Conservation (phyloP, 2,888 invertebrate genomes). For the Acronicta alni region DNA sequence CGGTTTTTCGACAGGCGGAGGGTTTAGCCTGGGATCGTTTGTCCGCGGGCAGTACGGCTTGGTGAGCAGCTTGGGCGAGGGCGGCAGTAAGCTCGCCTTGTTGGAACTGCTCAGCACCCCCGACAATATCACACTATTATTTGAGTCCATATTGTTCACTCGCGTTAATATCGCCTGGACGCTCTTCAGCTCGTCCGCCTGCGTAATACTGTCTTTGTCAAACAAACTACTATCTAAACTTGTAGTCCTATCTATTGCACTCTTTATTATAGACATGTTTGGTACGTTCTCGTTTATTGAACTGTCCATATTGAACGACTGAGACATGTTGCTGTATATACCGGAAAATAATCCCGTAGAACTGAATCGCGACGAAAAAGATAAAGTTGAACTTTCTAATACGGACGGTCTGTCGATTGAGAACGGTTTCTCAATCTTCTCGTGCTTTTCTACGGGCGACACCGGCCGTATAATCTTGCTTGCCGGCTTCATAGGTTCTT, state of each 20-base stretch:
- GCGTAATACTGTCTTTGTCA: conserved; percentile 78
- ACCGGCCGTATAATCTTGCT: conserved; percentile 47
- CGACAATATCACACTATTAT: conserved; percentile 85
- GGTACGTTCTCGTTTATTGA: conserved; percentile 81
- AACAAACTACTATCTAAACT: conserved; percentile 83
- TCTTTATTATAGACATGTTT: conserved; percentile 85
- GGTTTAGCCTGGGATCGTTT: conserved; percentile 83
- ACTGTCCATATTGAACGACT: conserved; percentile 72
- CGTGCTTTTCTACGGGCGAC: conserved; percentile 53
- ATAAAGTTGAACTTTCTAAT: conserved; percentile 69
- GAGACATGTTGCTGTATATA: conserved; percentile 82
- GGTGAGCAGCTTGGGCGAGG: conserved; percentile 61
- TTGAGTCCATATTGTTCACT: conserved; percentile 87
- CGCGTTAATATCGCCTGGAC: conserved; percentile 86
- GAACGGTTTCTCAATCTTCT: conserved; percentile 61
- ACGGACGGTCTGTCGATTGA: conserved; percentile 70
- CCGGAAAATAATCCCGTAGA: conserved; percentile 84
- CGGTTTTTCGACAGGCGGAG: conserved; percentile 84
- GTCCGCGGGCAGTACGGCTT: conserved; percentile 69
- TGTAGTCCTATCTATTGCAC: conserved; percentile 87
- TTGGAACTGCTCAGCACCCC: conserved; percentile 80
- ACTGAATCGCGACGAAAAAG: conserved; percentile 79
- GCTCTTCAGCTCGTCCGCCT: conserved; percentile 82
- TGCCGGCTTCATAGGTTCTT: conserved; percentile 73
- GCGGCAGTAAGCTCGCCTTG: conserved; percentile 60